phyloP scores from a whole-genome alignment of 2,797 vertebrate species.

The Corythornis leucogaster region DNA sequence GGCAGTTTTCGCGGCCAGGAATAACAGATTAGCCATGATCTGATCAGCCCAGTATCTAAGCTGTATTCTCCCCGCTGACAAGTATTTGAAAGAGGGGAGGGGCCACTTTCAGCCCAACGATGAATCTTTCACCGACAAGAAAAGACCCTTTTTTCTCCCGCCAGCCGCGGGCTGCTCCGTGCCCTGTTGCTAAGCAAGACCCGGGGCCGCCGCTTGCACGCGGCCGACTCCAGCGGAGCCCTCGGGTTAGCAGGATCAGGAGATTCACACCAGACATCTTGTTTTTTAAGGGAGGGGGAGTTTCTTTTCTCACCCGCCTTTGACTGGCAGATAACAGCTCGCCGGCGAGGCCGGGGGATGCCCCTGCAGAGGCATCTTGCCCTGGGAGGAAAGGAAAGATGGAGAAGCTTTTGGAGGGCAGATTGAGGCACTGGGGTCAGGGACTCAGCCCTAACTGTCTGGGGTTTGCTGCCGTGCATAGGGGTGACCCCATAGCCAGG shows the following conservation, averaged over 20 bases:
- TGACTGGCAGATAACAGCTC: conserved; percentile 86
- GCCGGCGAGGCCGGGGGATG: conserved; percentile 71
- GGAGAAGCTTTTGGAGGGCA: not conserved
- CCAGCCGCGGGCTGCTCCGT: conserved; percentile 73
- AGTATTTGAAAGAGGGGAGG: conserved; percentile 87
- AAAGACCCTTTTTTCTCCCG: conserved; percentile 81
- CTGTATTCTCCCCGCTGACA: conserved; percentile 85
- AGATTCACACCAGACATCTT: conserved; percentile 86
- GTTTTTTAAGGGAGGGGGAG: not conserved
- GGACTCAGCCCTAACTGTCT: not conserved
- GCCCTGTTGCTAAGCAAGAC: conserved; percentile 87
- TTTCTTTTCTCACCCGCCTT: conserved; percentile 77
- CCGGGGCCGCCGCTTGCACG: conserved; percentile 80
- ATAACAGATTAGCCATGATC: conserved; percentile 94
- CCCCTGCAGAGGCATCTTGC: not conserved
- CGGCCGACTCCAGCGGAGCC: conserved; percentile 61
- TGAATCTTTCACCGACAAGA: conserved; percentile 88
- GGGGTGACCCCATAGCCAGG: accelerated
- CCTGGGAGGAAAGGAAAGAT: not conserved
- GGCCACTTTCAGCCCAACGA: conserved; percentile 86
- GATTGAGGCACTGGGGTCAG: not conserved
- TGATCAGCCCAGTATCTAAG: conserved; percentile 86
- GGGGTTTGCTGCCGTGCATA: not conserved
- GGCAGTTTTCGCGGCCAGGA: conserved; percentile 86
- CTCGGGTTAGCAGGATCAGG: conserved; percentile 74